Percentiles rank a stretch among this genome's conserved stretches.
These are phyloP conservation scores for Daboia siamensis DNA, from an alignment of 2,113 vertebrate genomes.

Conservation along the genomic window DNA sequence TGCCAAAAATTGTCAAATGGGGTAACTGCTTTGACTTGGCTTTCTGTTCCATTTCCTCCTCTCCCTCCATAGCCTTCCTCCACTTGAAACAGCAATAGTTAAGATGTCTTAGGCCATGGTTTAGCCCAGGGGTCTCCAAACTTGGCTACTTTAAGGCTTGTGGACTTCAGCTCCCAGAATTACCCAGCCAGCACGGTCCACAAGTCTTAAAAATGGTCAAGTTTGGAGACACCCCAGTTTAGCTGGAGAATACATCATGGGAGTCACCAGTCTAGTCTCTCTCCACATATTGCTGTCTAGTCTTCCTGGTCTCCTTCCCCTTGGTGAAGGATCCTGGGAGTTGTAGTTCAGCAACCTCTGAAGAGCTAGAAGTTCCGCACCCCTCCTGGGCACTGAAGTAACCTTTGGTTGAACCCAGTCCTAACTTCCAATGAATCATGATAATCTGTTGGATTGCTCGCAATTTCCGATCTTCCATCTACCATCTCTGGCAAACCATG, in stretches of 20 bases:
- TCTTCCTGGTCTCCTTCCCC: neutral
- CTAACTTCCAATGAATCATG: neutral
- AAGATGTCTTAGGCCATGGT: too few relatives aligned
- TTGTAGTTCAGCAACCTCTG: neutral
- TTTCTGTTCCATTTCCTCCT: too few relatives aligned
- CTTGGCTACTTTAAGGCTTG: too few relatives aligned
- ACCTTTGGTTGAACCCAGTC: accelerated
- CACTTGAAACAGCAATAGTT: neutral
- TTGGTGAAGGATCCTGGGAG: neutral
- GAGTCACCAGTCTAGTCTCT: neutral
- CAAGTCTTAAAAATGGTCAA: too few relatives aligned
- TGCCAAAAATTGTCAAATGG: neutral
- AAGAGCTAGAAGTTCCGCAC: neutral
- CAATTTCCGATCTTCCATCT: neutral
- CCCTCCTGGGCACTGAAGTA: neutral
- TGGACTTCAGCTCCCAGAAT: too few relatives aligned
- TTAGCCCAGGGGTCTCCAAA: too few relatives aligned
- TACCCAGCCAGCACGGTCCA: too few relatives aligned
- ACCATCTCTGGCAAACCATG: neutral
- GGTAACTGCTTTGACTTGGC: slow-evolving; percentile 60
- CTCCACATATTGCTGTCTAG: neutral
- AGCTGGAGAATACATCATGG: neutral
- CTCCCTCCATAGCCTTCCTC: too few relatives aligned
- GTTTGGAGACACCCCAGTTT: too few relatives aligned
- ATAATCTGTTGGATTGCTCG: neutral